These are phyloP conservation scores for Mormyrus hasselquistii DNA, from an alignment of 2,797 vertebrate species.

Conservation along the genomic window DNA sequence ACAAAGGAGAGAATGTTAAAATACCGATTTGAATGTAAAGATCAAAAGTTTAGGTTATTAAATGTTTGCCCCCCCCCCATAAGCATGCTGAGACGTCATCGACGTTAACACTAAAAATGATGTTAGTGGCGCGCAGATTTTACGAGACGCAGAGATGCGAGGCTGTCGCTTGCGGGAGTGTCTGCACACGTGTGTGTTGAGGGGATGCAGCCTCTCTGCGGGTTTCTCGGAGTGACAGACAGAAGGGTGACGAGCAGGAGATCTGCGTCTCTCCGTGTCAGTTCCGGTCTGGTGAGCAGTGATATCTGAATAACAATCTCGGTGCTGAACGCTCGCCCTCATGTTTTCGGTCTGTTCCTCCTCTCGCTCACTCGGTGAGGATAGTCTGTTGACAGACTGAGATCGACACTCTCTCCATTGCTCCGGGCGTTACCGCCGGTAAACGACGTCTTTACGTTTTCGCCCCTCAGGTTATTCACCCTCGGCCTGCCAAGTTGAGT, in stretches of 20 bases:
- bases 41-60: neutral
- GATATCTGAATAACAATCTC: slow-evolving; percentile 72
- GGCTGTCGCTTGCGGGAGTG: slow-evolving; percentile 25
- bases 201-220: neutral
- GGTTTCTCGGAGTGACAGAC: slow-evolving; percentile 62
- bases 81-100: neutral
- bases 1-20: neutral
- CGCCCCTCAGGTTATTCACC: neutral
- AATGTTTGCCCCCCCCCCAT: neutral
- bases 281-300: slow-evolving; percentile 66
- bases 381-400: slow-evolving; percentile 4
- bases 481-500: neutral
- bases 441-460: neutral
- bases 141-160: neutral
- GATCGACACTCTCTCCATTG: slow-evolving; percentile 24
- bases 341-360: slow-evolving; percentile 39
- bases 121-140: neutral
- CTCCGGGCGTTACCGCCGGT: slow-evolving; percentile 14
- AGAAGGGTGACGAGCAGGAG: slow-evolving; percentile 69
- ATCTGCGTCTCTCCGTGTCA: slow-evolving; percentile 70
- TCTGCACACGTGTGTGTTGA: neutral
- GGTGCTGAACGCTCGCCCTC: slow-evolving; percentile 39
- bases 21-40: neutral
- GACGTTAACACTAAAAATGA: neutral
- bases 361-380: neutral